phyloP scores from a whole-genome alignment of 2,888 invertebrate species.

The Amorpha juglandis region DNA sequence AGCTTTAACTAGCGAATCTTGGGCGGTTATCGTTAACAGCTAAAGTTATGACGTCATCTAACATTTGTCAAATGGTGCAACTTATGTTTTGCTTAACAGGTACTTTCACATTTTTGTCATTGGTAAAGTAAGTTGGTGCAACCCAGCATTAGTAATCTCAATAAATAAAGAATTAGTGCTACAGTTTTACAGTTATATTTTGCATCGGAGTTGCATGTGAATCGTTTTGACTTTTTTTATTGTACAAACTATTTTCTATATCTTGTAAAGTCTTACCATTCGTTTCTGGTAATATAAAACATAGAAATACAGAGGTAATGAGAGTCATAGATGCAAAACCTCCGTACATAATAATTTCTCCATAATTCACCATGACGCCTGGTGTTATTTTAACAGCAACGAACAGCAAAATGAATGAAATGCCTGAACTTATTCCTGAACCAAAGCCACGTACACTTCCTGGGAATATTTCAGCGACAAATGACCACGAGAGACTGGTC shows the following conservation, averaged over 20 bases:
- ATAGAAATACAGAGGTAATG: slow-evolving; percentile 43
- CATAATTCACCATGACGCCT: slow-evolving; percentile 45
- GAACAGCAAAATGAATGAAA: slow-evolving; percentile 53
- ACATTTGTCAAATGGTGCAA: too few species aligned
- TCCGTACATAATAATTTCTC: slow-evolving; percentile 50
- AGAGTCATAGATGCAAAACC: slow-evolving; percentile 48
- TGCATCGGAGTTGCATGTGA: background rate
- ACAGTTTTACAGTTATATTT: background rate
- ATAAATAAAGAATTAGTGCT: slow-evolving; percentile 24
- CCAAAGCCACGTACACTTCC: slow-evolving; percentile 57
- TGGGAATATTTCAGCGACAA: slow-evolving; percentile 60
- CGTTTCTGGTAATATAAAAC: slow-evolving; percentile 60
- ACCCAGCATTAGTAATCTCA: background rate
- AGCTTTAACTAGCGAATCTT: too few species aligned
- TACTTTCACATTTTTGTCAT: too few species aligned
- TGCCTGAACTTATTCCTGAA: slow-evolving; percentile 53
- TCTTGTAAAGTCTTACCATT: slow-evolving; percentile 87
- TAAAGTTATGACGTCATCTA: too few species aligned
- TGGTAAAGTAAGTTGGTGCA: too few species aligned
- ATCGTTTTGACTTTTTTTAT: slow-evolving; percentile 31
- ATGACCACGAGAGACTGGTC: slow-evolving; percentile 55
- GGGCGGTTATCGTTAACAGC: too few species aligned
- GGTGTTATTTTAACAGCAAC: slow-evolving; percentile 57
- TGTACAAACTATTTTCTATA: slow-evolving; percentile 78
- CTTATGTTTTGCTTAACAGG: too few species aligned